Evolutionary conservation across 92 coral and sea anemone species (phyloP).

Genomic region (Galaxea fascicularis): DNA sequence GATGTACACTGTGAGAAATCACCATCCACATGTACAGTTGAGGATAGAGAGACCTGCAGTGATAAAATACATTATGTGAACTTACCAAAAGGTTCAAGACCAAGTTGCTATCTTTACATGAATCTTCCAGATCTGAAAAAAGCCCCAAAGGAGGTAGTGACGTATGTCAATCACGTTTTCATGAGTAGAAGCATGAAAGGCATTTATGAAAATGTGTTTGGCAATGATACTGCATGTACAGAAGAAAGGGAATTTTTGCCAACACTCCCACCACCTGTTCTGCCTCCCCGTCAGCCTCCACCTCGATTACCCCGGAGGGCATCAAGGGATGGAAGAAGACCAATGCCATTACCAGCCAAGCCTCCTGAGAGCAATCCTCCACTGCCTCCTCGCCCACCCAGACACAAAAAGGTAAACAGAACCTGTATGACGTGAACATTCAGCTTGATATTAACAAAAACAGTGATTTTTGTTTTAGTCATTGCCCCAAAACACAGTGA

Average conservation of each 20-base stretch:
- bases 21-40: not conserved
- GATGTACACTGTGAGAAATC: not conserved
- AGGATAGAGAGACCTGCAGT: not conserved
- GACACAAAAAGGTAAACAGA: constrained; percentile 2
- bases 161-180: constrained; percentile 69
- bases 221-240: constrained; percentile 4
- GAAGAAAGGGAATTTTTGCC: constrained; percentile 8
- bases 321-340: not conserved
- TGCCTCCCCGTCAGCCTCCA: constrained; percentile 67
- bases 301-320: constrained; percentile 71
- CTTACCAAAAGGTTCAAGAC: constrained; percentile 54
- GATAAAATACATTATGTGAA: constrained; percentile 32
- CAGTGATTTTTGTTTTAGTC: not conserved
- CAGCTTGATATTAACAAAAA: not conserved
- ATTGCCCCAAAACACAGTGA: too few species aligned
- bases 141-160: constrained; percentile 54
- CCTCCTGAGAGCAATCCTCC: not conserved
- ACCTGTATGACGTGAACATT: not conserved
- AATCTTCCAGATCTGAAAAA: constrained; percentile 49
- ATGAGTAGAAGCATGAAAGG: constrained; percentile 72
- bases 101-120: constrained; percentile 76
- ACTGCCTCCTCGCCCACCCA: constrained; percentile 55
- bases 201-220: constrained; percentile 70
- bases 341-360: not conserved
- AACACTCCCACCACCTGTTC: constrained; percentile 57